A percentile compares a stretch with the other conserved stretches of the same genome.
phyloP scores from a whole-genome alignment of 2,797 vertebrate species.

The Ptychadena robeensis region DNA sequence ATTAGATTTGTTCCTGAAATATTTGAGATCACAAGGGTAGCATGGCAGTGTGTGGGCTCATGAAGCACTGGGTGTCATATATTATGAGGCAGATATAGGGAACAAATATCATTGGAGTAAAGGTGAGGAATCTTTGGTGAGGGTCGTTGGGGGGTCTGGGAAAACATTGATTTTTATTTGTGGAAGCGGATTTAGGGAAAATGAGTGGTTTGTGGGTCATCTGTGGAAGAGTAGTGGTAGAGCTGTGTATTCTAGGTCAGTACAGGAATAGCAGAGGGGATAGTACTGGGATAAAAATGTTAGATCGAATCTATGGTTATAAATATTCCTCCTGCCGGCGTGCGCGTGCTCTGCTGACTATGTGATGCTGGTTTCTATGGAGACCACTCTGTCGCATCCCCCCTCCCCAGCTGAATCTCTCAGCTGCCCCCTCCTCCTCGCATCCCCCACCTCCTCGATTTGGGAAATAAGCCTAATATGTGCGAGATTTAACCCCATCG shows the following conservation, averaged over 20 bases:
- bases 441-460: conserved; percentile 51
- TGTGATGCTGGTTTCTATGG: conserved; percentile 54
- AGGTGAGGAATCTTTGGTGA: neutral
- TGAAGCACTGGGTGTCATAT: neutral
- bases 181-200: too few species aligned
- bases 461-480: conserved; percentile 52
- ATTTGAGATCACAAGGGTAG: neutral
- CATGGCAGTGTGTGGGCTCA: neutral
- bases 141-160: neutral
- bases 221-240: conserved; percentile 1
- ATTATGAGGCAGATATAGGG: neutral
- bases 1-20: conserved; percentile 19
- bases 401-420: conserved; percentile 35
- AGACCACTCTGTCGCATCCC: conserved; percentile 49
- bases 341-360: conserved; percentile 56
- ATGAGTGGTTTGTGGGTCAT: neutral
- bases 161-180: too few species aligned
- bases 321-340: conserved; percentile 52
- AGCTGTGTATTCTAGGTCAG: conserved; percentile 34
- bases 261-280: conserved; percentile 44
- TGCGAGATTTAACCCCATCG: conserved; percentile 36
- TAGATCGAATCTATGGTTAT: conserved; percentile 57
- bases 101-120: neutral
- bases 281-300: conserved; percentile 33
- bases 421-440: conserved; percentile 38